phyloP scores from a whole-genome alignment of 2,888 invertebrate species.

The Volucella bombylans region DNA sequence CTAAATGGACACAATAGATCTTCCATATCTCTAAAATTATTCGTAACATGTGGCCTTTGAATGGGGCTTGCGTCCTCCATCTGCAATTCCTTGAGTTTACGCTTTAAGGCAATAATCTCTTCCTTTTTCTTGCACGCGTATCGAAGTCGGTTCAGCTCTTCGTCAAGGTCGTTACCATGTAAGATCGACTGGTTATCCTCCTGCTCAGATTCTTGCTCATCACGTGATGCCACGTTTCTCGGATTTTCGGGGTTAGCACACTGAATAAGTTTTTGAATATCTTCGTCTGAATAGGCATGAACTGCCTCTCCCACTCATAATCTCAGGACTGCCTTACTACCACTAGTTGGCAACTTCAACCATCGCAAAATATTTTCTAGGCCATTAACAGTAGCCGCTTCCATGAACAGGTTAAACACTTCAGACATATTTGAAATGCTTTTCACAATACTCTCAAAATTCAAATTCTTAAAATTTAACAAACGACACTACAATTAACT shows the following conservation, averaged over 20 bases:
- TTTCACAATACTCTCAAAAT: too few species aligned
- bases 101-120: constrained; percentile 26
- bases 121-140: constrained; percentile 36
- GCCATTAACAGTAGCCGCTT: too few species aligned
- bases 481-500: too few species aligned
- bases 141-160: constrained; percentile 33
- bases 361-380: too few species aligned
- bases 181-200: neutral
- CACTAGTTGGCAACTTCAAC: too few species aligned
- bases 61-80: constrained; percentile 22
- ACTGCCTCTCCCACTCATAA: constrained; percentile 18
- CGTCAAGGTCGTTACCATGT: constrained; percentile 1
- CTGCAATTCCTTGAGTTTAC: constrained; percentile 16
- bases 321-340: too few species aligned
- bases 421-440: too few species aligned
- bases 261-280: neutral
- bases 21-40: constrained; percentile 54
- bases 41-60: constrained; percentile 18
- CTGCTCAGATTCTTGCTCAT: too few species aligned
- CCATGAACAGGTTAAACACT: too few species aligned
- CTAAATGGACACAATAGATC: constrained; percentile 46
- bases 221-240: neutral
- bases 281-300: constrained; percentile 2
- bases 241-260: neutral
- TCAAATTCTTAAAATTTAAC: too few species aligned